Conservation (phyloP, 2,797 vertebrate genomes). For the Tadarida brasiliensis region DNA sequence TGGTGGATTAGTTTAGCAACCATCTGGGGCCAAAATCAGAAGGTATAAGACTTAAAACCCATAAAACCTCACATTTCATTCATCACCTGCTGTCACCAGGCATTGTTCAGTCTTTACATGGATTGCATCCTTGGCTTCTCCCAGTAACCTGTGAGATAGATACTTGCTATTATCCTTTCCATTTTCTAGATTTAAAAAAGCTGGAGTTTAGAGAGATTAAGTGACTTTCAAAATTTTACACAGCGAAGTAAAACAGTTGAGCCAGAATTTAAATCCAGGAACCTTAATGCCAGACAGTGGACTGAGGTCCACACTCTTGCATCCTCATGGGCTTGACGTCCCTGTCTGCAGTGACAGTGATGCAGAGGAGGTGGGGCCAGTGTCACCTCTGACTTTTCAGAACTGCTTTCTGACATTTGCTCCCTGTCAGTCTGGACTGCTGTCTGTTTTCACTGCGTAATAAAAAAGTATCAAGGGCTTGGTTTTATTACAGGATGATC, state of each 20-base stretch:
- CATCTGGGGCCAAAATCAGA: neutral
- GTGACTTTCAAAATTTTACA: neutral
- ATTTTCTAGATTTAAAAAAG: neutral
- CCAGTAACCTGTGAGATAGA: neutral
- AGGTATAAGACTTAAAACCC: neutral
- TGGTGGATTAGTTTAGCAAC: neutral
- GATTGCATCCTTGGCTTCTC: neutral
- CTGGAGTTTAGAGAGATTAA: neutral
- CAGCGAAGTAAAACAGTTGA: neutral
- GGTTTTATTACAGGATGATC: slow-evolving; percentile 17
- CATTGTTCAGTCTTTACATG: neutral
- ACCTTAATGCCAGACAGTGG: neutral
- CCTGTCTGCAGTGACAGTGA: neutral
- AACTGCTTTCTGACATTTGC: neutral
- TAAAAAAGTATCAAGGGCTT: neutral
- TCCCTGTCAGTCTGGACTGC: neutral
- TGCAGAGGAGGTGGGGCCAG: neutral
- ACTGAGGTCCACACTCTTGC: too few species aligned
- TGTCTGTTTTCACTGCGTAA: neutral
- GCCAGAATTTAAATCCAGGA: neutral
- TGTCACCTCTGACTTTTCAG: neutral
- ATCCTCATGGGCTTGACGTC: neutral
- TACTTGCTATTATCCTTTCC: neutral
- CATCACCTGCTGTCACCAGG: neutral
- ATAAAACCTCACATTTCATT: neutral